Evolutionary conservation across 2,797 vertebrate species (phyloP).

Genomic region (Paramormyrops hopkinsi): DNA sequence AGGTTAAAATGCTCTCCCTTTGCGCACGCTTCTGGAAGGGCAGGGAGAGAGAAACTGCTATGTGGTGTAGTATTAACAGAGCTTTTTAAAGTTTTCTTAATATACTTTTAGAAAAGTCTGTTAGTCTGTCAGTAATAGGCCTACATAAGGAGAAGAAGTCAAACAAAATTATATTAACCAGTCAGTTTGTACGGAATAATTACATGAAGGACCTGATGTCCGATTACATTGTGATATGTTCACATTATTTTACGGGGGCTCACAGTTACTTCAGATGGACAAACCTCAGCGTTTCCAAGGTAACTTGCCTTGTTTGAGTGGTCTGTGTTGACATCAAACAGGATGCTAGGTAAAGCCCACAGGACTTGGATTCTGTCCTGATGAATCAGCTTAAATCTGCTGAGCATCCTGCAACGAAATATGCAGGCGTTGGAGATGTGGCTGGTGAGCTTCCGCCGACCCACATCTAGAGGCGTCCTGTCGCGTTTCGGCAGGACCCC

Average conservation of each 20-base stretch:
- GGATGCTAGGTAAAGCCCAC: background rate
- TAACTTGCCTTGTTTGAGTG: background rate
- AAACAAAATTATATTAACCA: background rate
- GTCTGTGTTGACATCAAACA: background rate
- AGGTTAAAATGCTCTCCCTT: background rate
- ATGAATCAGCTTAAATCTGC: background rate
- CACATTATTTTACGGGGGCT: background rate
- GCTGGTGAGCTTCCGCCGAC: background rate
- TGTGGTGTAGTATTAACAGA: background rate
- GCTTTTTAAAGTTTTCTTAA: background rate
- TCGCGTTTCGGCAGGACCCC: constrained; percentile 57
- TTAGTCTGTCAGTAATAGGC: background rate
- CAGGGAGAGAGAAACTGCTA: background rate
- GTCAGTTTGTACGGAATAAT: background rate
- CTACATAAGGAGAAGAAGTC: background rate
- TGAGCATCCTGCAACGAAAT: background rate
- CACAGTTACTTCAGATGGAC: background rate
- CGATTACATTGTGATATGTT: background rate
- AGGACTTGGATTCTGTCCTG: background rate
- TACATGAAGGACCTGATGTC: background rate
- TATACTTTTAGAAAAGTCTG: background rate
- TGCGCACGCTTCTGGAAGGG: background rate
- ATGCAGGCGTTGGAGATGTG: background rate
- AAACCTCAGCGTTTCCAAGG: background rate
- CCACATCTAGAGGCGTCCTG: background rate